A percentile compares a stretch with the other conserved stretches of the same genome.
Conservation (phyloP, 2,888 invertebrate genomes). For the Heterodera filipjevi region DNA sequence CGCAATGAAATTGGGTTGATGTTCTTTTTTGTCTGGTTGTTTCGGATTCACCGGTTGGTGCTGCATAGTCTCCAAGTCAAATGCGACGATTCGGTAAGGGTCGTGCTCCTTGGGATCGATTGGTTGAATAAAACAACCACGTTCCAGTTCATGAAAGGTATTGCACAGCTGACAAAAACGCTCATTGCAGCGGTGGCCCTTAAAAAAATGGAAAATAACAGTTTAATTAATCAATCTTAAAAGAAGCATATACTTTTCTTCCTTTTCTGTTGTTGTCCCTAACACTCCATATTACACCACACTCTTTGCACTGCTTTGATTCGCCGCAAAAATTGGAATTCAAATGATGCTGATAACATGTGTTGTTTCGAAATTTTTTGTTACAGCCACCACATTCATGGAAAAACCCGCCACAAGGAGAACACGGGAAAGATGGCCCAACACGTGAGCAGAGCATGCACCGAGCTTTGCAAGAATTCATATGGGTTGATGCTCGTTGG, state of each 20-base stretch:
- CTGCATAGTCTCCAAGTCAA: constrained; percentile 18
- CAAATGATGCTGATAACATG: neutral
- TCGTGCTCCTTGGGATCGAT: neutral
- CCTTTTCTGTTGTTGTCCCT: neutral
- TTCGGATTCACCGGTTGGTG: neutral
- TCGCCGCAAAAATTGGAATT: no score
- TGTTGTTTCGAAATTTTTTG: neutral
- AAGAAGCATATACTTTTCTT: neutral
- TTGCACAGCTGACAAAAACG: neutral
- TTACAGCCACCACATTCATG: neutral
- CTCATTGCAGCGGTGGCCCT: neutral
- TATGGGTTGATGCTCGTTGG: neutral
- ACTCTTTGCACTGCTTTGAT: neutral
- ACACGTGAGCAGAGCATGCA: neutral
- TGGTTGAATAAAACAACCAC: neutral
- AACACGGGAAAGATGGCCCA: no score
- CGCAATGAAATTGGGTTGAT: constrained; percentile 27
- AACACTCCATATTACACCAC: constrained; percentile 11
- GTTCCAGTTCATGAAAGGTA: neutral
- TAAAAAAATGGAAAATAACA: neutral
- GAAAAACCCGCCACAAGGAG: no score
- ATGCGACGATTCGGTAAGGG: neutral
- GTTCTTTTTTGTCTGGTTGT: neutral
- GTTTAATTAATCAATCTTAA: neutral
- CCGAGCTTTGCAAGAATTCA: neutral